Evolutionary conservation across 2,888 invertebrate species (phyloP), one percentile per base, ranked within the genome.

Genomic region (Cataglyphis rosenhaueri): DNA sequence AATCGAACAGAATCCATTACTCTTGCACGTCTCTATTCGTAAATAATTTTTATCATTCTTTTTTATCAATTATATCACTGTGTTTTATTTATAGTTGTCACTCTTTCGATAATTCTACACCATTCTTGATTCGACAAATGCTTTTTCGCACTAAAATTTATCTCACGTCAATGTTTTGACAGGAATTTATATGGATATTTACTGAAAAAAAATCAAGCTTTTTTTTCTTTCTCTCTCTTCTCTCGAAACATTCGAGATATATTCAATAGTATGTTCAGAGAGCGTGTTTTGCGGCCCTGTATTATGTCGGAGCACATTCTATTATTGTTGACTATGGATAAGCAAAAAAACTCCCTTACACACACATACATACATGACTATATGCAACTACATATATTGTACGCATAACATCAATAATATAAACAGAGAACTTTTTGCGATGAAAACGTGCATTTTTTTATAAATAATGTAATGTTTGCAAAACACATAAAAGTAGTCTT

Each of bases 311-410:
- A 52, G 38, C 48, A 65, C 55, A 79, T 84, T 84, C 84, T 71
- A 84, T 84, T 84, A 84, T 84, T 59, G 73, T 74, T 74, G 61
- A 41, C 74, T 61, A 61, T 59, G 65, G 59, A 73, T 59, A 68
- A 32, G 73, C 73, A 61, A 64, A 68, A 82, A 71, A 74, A 64
- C 18, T 81, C 15, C 48, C 15, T 25, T 81, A 41, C 48, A 35
- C 21, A 29, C 21, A 21, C 10, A 15, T 18, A 32, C 21, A 21
- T 12, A 55, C 29, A 21, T 18, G 15, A 64, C 5, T 48, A 1
- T 38, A 8, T 12, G 15, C 48, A 52, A 52, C n/a, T 52, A 52
- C 48, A 44, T 44, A 44, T 52, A n/a, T 52, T n/a, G 48, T n/a
- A n/a, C 48, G 8, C n/a, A n/a, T 38, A 15, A 66, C 44, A 21